Percentiles rank a stretch among this genome's conserved stretches.
These are phyloP conservation scores for Taenaris catops DNA, from an alignment of 2,888 invertebrate species.

Conservation along the genomic window DNA sequence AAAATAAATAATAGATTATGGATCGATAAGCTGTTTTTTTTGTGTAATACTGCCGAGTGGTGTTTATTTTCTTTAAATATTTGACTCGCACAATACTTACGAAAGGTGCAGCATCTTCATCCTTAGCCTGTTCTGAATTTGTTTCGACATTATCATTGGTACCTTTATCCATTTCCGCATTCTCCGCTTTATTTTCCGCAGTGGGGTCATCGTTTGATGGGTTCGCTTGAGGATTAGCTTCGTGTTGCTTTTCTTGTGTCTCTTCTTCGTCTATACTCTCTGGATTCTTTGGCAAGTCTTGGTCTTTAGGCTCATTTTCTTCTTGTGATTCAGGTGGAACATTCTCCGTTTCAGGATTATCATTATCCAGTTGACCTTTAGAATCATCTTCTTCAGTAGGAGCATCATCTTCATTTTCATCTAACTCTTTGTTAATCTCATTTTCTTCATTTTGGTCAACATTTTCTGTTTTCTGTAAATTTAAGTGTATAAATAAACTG, in stretches of 20 bases:
- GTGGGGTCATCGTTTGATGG: constrained; percentile 68
- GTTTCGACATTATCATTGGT: constrained; percentile 72
- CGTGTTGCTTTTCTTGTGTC: constrained; percentile 59
- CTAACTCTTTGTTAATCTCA: constrained; percentile 6
- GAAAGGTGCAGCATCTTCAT: constrained; percentile 57
- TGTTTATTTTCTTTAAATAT: too few relatives aligned
- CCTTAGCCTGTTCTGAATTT: constrained; percentile 64
- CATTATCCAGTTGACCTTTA: constrained; percentile 39
- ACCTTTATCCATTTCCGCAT: constrained; percentile 64
- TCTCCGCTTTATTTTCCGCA: constrained; percentile 68
- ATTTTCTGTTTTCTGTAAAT: too few relatives aligned
- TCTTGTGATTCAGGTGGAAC: constrained; percentile 30
- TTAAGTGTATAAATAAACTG: too few relatives aligned
- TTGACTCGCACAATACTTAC: too few relatives aligned
- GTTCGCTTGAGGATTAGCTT: constrained; percentile 73
- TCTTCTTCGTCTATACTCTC: constrained; percentile 63
- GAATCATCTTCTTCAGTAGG: constrained; percentile 36
- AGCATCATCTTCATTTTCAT: constrained; percentile 26
- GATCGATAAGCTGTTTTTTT: too few relatives aligned
- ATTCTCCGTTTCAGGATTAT: constrained; percentile 35
- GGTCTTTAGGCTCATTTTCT: constrained; percentile 36
- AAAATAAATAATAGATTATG: too few relatives aligned
- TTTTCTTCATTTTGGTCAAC: too few relatives aligned
- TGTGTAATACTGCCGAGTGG: too few relatives aligned
- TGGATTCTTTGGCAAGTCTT: constrained; percentile 59